These are phyloP conservation scores for Drosophila emarginata DNA, from an alignment of 2,888 invertebrate species.

Conservation along the genomic window DNA sequence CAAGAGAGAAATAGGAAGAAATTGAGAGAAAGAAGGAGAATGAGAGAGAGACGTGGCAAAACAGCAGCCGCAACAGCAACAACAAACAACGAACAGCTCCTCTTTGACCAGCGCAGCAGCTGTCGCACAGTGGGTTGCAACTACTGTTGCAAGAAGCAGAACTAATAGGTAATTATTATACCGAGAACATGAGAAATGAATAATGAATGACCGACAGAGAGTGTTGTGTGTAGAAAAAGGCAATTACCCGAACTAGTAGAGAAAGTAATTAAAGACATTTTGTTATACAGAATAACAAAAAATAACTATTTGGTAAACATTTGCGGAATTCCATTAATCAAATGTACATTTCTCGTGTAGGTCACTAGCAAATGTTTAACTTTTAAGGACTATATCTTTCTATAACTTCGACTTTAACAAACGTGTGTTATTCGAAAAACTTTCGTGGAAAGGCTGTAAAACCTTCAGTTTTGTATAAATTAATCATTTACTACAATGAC, in stretches of 20 bases:
- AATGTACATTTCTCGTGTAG: no score
- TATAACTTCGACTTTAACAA: no score
- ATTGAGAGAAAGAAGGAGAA: neutral
- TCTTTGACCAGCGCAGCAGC: slow-evolving; percentile 69
- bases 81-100: slow-evolving; percentile 41
- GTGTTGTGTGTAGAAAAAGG: neutral
- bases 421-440: no score
- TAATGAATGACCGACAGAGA: neutral
- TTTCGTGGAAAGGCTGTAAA: no score
- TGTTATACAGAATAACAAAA: neutral
- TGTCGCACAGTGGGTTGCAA: slow-evolving; percentile 42
- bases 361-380: no score
- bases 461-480: no score
- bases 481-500: no score
- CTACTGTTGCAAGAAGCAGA: slow-evolving; percentile 3
- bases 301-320: no score
- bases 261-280: no score
- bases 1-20: neutral
- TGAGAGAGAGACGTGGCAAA: slow-evolving; percentile 35
- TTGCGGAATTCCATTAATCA: no score
- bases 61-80: slow-evolving; percentile 29
- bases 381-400: no score
- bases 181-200: neutral
- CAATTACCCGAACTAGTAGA: neutral
- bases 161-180: slow-evolving; percentile 5